Conservation (phyloP, 2,113 vertebrate genomes). For the Monarcha castaneiventris region DNA sequence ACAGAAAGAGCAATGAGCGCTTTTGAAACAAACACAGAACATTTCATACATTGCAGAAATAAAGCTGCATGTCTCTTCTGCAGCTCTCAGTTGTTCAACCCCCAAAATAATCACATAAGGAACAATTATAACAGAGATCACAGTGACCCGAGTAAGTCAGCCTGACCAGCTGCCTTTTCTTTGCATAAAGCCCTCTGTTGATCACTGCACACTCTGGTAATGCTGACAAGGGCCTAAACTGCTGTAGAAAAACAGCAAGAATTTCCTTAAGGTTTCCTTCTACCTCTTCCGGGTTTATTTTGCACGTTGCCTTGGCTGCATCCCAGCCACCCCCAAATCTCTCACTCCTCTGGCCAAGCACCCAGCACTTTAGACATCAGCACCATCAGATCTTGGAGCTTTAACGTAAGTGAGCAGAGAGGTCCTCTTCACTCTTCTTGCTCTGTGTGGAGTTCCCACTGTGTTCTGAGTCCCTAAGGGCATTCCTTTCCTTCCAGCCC, state of each 20-base stretch:
- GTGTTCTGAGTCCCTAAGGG: neutral
- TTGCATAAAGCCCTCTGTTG: neutral
- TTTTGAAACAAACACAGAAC: neutral
- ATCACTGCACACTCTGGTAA: neutral
- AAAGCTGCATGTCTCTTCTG: neutral
- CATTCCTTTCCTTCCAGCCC: neutral
- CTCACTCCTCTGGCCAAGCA: neutral
- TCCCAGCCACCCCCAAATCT: neutral
- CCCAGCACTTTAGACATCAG: neutral
- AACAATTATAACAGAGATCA: conserved; percentile 47
- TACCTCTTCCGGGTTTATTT: neutral
- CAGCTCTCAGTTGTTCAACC: conserved; percentile 26
- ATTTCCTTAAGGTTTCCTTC: neutral
- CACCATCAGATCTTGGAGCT: neutral
- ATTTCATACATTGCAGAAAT: neutral
- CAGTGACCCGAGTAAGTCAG: conserved; percentile 22
- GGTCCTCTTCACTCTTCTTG: neutral
- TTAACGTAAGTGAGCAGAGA: neutral
- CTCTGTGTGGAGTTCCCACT: neutral
- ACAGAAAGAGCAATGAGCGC: neutral
- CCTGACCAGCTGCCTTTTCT: conserved; percentile 25
- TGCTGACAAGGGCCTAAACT: neutral
- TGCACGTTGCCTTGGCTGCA: neutral
- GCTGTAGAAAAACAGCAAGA: neutral
- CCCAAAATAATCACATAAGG: conserved; percentile 48